phyloP scores from a whole-genome alignment of 1,140 invertebrate genomes.

The Armadillidium nasatum region DNA sequence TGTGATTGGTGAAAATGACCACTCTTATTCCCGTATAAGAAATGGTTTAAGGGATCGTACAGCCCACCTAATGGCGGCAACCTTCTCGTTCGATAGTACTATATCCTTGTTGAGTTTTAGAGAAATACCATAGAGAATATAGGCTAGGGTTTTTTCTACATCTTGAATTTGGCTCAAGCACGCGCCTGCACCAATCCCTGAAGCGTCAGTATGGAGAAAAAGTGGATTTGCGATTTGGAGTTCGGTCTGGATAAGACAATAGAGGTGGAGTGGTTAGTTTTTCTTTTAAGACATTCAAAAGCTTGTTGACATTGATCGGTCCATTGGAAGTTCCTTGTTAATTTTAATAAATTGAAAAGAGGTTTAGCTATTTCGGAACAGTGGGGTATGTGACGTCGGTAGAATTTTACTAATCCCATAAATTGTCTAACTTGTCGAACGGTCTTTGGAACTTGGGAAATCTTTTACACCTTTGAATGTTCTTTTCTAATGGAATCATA shows the following conservation, averaged over 20 bases:
- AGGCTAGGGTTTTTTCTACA: background rate
- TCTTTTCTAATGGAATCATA: background rate
- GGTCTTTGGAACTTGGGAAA: background rate
- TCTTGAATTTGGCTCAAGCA: background rate
- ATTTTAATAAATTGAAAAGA: background rate
- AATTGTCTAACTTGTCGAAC: background rate
- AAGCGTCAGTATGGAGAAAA: background rate
- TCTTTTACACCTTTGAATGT: background rate
- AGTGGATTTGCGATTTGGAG: background rate
- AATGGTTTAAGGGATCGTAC: background rate
- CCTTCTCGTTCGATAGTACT: background rate
- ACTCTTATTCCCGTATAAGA: background rate
- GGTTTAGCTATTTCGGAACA: background rate
- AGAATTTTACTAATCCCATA: no score
- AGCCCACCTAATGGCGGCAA: background rate
- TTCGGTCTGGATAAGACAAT: background rate
- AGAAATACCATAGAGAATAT: background rate
- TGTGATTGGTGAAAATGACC: slow-evolving; percentile 1
- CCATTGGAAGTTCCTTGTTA: no score
- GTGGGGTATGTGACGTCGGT: background rate
- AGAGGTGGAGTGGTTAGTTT: no score
- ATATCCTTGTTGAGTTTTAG: background rate
- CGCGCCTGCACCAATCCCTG: background rate
- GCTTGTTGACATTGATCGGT: no score
- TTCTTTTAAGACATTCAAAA: no score